A percentile compares a stretch with the other conserved stretches of the same genome.
phyloP scores from a whole-genome alignment of 2,888 invertebrate genomes.

The Siphlonurus alternatus region DNA sequence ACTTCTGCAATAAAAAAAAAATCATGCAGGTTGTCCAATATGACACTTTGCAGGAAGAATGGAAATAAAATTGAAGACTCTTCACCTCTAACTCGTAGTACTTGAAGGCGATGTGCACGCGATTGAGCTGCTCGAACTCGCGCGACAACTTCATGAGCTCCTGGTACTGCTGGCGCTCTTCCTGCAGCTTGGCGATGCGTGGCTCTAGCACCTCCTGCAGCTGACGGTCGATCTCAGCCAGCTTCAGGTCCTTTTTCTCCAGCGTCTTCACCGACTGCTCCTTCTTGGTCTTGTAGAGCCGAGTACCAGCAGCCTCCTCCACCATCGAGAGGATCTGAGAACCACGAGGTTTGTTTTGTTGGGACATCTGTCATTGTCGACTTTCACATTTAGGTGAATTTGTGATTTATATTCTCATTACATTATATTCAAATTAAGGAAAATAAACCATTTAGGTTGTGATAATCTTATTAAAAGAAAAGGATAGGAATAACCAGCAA shows the following conservation, averaged over 20 bases:
- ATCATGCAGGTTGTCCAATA: too few species aligned
- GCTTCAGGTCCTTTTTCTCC: conserved; percentile 80
- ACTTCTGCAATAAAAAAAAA: too few species aligned
- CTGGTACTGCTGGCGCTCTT: conserved; percentile 67
- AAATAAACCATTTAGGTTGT: too few species aligned
- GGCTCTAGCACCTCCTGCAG: conserved; percentile 80
- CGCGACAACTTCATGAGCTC: conserved; percentile 73
- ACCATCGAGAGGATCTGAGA: conserved; percentile 81
- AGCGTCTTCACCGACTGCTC: conserved; percentile 72
- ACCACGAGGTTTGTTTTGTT: not conserved
- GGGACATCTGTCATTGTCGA: not conserved
- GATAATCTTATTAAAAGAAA: too few species aligned
- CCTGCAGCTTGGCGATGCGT: conserved; percentile 64
- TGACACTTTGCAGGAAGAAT: too few species aligned
- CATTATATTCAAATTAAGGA: too few species aligned
- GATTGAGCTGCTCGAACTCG: conserved; percentile 65
- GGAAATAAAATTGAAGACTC: not conserved
- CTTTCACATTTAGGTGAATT: not conserved
- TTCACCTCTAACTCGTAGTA: conserved; percentile 36
- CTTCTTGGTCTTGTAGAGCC: conserved; percentile 90
- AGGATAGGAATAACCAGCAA: too few species aligned
- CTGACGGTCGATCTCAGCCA: conserved; percentile 67
- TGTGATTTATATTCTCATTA: not conserved
- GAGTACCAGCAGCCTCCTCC: conserved; percentile 96
- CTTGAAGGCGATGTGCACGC: conserved; percentile 56